phyloP scores from a whole-genome alignment of 2,797 vertebrate genomes.

The Loriculus beryllinus region DNA sequence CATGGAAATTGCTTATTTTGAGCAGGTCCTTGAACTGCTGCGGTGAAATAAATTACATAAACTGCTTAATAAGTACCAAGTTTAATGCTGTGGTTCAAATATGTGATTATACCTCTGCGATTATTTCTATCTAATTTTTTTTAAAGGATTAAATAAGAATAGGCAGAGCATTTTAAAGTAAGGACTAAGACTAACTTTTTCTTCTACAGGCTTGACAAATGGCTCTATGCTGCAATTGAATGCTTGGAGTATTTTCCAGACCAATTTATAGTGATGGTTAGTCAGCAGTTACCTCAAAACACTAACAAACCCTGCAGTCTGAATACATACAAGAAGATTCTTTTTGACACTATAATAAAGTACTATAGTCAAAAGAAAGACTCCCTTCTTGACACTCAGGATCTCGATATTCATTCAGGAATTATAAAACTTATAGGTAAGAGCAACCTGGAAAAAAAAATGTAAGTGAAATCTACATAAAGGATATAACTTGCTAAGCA shows the following conservation, averaged over 20 bases:
- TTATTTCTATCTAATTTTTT: background rate
- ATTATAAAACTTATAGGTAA: slow-evolving; percentile 85
- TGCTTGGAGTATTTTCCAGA: slow-evolving; percentile 89
- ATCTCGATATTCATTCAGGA: slow-evolving; percentile 78
- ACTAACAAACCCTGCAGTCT: slow-evolving; percentile 29
- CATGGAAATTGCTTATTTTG: background rate
- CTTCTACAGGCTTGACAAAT: slow-evolving; percentile 77
- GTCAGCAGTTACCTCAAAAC: slow-evolving; percentile 79
- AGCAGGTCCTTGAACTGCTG: background rate
- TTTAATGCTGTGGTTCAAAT: background rate
- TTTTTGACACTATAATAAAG: slow-evolving; percentile 85
- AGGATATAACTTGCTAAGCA: background rate
- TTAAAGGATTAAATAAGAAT: background rate
- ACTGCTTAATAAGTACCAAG: background rate
- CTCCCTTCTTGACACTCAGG: slow-evolving; percentile 78
- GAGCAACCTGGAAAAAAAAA: background rate
- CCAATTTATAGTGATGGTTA: slow-evolving; percentile 81
- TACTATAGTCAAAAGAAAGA: slow-evolving; percentile 84
- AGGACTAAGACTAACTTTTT: slow-evolving; percentile 25
- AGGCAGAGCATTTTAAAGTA: background rate
- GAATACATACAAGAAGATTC: slow-evolving; percentile 78
- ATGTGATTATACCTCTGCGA: background rate
- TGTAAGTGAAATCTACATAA: background rate
- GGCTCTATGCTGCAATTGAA: slow-evolving; percentile 82
- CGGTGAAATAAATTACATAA: background rate